phyloP scores from a whole-genome alignment of 1,140 invertebrate species.

The Berghia stephanieae region DNA sequence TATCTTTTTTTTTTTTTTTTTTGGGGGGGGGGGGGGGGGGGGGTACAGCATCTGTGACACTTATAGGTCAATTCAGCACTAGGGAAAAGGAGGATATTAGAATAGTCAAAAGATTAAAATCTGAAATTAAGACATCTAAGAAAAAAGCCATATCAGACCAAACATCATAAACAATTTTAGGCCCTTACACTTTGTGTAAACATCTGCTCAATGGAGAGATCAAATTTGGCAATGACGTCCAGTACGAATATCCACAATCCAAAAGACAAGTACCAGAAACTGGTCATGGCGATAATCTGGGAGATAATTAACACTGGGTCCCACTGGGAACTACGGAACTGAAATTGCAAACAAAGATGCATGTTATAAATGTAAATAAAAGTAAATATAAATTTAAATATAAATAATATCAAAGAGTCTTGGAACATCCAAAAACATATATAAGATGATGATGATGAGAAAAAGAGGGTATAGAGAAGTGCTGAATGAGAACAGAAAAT shows the following conservation, averaged over 20 bases:
- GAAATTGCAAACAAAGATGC: slow-evolving; percentile 33
- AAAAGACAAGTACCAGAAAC: slow-evolving; percentile 84
- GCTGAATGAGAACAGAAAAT: too few relatives aligned
- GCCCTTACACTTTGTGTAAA: slow-evolving; percentile 86
- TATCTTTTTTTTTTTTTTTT: too few relatives aligned
- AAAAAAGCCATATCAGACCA: not conserved
- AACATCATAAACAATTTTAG: not conserved
- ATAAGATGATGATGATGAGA: too few relatives aligned
- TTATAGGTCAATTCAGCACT: too few relatives aligned
- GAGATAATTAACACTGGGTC: slow-evolving; percentile 89
- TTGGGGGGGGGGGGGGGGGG: too few relatives aligned
- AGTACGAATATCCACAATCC: slow-evolving; percentile 83
- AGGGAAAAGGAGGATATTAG: too few relatives aligned
- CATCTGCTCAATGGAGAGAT: slow-evolving; percentile 78
- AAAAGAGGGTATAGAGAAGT: too few relatives aligned
- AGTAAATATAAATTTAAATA: too few relatives aligned
- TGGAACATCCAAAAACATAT: too few relatives aligned
- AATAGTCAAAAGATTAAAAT: not conserved
- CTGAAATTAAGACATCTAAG: not conserved
- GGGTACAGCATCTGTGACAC: too few relatives aligned
- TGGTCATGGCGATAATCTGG: slow-evolving; percentile 90
- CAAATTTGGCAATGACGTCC: slow-evolving; percentile 68
- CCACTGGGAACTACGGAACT: slow-evolving; percentile 92
- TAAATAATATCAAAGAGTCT: too few relatives aligned
- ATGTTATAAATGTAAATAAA: too few relatives aligned